Evolutionary conservation across 2,797 vertebrate species (phyloP), one percentile per base, ranked within the genome.

Genomic region (Urosaurus nigricauda): DNA sequence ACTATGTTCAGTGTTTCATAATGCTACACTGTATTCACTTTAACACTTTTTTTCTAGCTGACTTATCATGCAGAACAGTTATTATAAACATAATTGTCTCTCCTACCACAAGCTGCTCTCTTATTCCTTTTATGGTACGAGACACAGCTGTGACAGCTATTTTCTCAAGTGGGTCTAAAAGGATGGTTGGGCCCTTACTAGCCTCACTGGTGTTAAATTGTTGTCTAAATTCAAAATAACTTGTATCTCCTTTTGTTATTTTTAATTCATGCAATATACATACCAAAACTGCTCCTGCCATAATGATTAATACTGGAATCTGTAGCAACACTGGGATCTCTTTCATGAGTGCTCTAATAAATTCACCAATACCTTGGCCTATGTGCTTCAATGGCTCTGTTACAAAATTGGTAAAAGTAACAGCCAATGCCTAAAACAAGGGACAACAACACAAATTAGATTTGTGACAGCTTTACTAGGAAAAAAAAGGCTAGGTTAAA

Each of bases 311-410:
- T 86, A 99, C 97, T 0, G 98, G 98, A 77, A 99, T 83, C 89
- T 99, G 98, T 32, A 99, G 97, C 4, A 98, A 91, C 29, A 98
- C 12, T 0, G 99, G 99, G 0, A 99, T 97, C 94, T 99, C 98
- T 96, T 98, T 98, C 93, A 99, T 98, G 78, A 99, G 97, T 0
- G 98, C 98, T 92, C 94, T 96, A 81, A 99, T 96, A 93, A 99
- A 99, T 93, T 99, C 98, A 40, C 98, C 98, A 60, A 97, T 96
- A 12, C 98, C 98, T 94, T 99, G 96, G 1, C 99, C 99, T 8
- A 99, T 6, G 1, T 99, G 97, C 93, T 99, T 99, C 93, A 99
- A 87, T 0, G 98, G 98, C 84, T 99, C 98, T 0, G 98, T 98
- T 92, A 99, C 94, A 87, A 99, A 98, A 92, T 97, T 98, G 78